These are phyloP conservation scores for Python bivittatus DNA, from an alignment of 2,113 vertebrate genomes.

Conservation along the genomic window DNA sequence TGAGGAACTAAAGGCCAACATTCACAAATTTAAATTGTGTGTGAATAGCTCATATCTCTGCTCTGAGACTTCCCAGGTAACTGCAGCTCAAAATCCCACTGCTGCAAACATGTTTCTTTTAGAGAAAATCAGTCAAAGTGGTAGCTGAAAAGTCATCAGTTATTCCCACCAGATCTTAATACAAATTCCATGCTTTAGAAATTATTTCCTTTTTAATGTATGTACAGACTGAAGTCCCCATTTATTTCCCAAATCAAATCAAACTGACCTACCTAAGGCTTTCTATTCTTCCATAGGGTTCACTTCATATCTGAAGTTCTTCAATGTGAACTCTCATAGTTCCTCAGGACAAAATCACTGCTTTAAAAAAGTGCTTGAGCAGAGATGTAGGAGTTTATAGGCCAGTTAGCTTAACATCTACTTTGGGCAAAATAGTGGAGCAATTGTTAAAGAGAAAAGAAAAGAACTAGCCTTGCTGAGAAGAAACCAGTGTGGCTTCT, in stretches of 20 bases:
- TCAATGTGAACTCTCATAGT: not conserved
- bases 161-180: not conserved
- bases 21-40: not conserved
- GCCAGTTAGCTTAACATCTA: not conserved
- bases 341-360: not conserved
- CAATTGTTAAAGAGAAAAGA: not conserved
- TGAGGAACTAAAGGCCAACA: not conserved
- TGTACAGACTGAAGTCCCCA: not conserved
- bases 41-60: not conserved
- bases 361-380: not conserved
- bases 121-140: not conserved
- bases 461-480: not conserved
- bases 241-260: not conserved
- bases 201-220: not conserved
- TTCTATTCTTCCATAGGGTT: not conserved
- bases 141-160: not conserved
- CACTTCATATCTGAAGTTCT: not conserved
- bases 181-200: not conserved
- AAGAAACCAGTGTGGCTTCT: not conserved
- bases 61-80: not conserved
- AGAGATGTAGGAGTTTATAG: not conserved
- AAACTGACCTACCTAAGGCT: not conserved
- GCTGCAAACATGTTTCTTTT: not conserved
- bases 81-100: not conserved
- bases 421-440: not conserved